Conservation (phyloP, 1,140 invertebrate species). For the Brachionus sp. region DNA sequence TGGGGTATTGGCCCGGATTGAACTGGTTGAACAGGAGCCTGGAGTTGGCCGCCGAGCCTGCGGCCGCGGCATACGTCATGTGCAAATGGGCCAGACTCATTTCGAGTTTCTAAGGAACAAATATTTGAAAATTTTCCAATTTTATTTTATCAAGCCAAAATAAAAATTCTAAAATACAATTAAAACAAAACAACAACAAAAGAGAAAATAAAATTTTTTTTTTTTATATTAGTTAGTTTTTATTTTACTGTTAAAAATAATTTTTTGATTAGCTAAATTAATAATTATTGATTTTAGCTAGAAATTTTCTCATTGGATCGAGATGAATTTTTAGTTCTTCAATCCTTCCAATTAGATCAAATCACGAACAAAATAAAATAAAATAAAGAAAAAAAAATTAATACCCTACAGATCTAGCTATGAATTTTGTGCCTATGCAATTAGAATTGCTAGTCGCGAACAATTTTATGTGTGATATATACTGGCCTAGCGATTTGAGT, state of each 20-base stretch:
- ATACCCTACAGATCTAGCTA: background rate
- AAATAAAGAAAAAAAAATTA: background rate
- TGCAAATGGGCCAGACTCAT: slow-evolving; percentile 45
- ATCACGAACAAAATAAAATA: background rate
- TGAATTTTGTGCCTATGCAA: background rate
- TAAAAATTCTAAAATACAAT: background rate
- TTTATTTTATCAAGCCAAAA: background rate
- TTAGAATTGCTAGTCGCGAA: slow-evolving; percentile 6
- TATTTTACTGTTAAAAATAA: slow-evolving; percentile 34
- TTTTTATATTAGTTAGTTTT: slow-evolving; percentile 40
- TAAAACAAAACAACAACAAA: background rate
- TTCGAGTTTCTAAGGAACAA: background rate
- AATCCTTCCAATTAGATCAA: background rate
- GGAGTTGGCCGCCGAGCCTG: background rate
- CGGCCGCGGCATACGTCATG: slow-evolving; percentile 39
- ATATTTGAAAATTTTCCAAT: background rate
- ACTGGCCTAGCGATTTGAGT: no score
- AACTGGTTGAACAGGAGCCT: slow-evolving; percentile 11
- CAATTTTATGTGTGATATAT: slow-evolving; percentile 20
- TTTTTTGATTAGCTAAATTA: slow-evolving; percentile 44
- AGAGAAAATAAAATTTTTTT: background rate
- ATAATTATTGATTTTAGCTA: slow-evolving; percentile 16
- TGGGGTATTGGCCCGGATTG: background rate
- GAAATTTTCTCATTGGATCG: background rate
- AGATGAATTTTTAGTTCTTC: background rate